phyloP scores from a whole-genome alignment of 2,113 vertebrate species.

The Myotis yumanensis region DNA sequence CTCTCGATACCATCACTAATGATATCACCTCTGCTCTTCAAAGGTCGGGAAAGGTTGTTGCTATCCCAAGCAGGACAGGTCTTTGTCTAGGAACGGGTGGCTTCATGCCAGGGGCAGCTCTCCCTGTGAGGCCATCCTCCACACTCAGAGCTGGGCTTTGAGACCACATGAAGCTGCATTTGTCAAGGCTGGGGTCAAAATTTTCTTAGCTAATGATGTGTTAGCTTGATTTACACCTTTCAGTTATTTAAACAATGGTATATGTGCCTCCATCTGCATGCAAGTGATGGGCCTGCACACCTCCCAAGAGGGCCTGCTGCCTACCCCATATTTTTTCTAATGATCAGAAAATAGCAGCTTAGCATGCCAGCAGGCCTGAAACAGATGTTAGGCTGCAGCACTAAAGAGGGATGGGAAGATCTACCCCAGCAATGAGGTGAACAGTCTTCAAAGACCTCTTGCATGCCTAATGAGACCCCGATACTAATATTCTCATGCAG shows the following conservation, averaged over 20 bases:
- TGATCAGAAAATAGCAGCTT: background rate
- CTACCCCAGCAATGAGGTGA: accelerated
- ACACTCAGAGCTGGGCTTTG: background rate
- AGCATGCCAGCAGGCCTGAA: background rate
- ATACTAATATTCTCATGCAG: background rate
- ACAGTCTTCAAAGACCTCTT: no score
- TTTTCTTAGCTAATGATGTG: background rate
- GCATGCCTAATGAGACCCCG: accelerated
- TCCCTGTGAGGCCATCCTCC: background rate
- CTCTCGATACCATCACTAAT: background rate
- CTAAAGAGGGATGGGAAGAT: background rate
- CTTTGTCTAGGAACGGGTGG: background rate
- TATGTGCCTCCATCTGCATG: accelerated
- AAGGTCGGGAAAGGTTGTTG: background rate
- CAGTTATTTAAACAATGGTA: background rate
- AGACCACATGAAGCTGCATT: background rate
- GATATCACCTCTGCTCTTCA: background rate
- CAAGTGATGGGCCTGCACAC: background rate
- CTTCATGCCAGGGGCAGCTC: background rate
- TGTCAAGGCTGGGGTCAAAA: background rate
- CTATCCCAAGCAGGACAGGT: no score
- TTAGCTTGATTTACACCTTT: background rate
- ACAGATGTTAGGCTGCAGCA: no score
- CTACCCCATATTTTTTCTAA: background rate
- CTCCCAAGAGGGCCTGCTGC: background rate